Evolutionary conservation across 2,113 vertebrate genomes (phyloP), one percentile per base, ranked within the genome.

Genomic region (Lucifuga dentata): DNA sequence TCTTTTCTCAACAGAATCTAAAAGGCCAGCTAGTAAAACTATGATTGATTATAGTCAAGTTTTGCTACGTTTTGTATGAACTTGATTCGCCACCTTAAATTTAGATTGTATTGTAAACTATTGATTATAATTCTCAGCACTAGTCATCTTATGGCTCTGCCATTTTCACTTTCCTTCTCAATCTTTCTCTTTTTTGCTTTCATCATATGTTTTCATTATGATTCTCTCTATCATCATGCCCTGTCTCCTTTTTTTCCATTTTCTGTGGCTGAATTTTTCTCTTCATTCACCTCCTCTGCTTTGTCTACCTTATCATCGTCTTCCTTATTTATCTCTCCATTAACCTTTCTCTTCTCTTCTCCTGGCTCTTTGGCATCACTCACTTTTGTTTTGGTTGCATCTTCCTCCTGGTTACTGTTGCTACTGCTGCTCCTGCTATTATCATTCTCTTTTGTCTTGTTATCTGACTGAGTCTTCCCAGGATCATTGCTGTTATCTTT

Each of bases 311-410:
- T 66, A 66, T 76, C 62, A 51, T 81, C 80, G 57, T 75, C 83
- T 16, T 83, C 73, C 2, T 75, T 62, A 46, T 71, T 78, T 41
- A 78, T 91, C 56, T 70, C 81, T 64, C 57, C 70, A 15, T 80
- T 81, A 61, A 56, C 63, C 53, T 74, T 68, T 13, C 64, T 77
- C 55, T 69, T 73, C 33, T 48, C 73, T 48, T 68, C 3, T 32
- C 12, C 48, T 48, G 58, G 41, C n/a, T 73, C 41, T 20, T 63
- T 65, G 15, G 48, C 38, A 5, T 40, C 39, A 23, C 38, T 58
- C 41, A 63, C 55, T 46, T 63, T 67, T 49, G 32, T 68, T 69
- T 56, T 23, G 3, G 32, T 65, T 36, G 12, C 49, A 40, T 66
- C 62, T 29, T 76, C 77, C 41, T 63, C 79, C 55, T 79, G 72